Conservation (phyloP, 2,888 invertebrate species). For the Pammene aurita region DNA sequence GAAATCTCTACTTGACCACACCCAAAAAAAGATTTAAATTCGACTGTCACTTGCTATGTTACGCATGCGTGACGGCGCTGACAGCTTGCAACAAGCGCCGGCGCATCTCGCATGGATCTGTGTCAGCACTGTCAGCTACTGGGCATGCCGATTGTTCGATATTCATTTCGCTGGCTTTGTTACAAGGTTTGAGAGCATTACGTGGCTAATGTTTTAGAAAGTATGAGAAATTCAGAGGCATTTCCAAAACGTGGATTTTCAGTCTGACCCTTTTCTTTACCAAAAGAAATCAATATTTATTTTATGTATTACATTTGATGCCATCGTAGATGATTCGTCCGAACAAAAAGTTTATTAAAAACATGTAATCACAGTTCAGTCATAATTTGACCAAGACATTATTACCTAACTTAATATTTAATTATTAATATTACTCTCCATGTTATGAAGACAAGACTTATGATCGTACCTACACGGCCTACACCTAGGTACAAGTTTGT, state of each 20-base stretch:
- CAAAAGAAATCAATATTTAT: too few relatives aligned
- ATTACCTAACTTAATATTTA: too few relatives aligned
- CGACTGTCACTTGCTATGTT: constrained; percentile 22
- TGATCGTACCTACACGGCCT: neutral
- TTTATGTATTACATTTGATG: too few relatives aligned
- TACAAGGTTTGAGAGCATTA: constrained; percentile 16
- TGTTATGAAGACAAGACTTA: too few relatives aligned
- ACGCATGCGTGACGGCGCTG: constrained; percentile 36
- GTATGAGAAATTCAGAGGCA: neutral
- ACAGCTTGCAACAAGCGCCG: constrained; percentile 43
- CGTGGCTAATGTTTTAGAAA: constrained; percentile 23
- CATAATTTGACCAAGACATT: too few relatives aligned
- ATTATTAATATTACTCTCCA: too few relatives aligned
- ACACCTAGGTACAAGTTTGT: neutral
- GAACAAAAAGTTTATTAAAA: too few relatives aligned
- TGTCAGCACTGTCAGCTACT: constrained; percentile 51
- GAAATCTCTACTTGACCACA: too few relatives aligned
- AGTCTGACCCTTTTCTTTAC: too few relatives aligned
- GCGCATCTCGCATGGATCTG: constrained; percentile 50
- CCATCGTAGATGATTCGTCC: too few relatives aligned
- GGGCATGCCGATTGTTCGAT: constrained; percentile 36
- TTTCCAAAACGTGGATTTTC: neutral
- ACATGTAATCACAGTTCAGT: too few relatives aligned
- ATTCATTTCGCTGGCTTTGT: constrained; percentile 34
- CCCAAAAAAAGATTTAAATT: neutral